These are phyloP conservation scores for Dendrocincla fuliginosa DNA, from an alignment of 2,797 vertebrate genomes.

Conservation along the genomic window DNA sequence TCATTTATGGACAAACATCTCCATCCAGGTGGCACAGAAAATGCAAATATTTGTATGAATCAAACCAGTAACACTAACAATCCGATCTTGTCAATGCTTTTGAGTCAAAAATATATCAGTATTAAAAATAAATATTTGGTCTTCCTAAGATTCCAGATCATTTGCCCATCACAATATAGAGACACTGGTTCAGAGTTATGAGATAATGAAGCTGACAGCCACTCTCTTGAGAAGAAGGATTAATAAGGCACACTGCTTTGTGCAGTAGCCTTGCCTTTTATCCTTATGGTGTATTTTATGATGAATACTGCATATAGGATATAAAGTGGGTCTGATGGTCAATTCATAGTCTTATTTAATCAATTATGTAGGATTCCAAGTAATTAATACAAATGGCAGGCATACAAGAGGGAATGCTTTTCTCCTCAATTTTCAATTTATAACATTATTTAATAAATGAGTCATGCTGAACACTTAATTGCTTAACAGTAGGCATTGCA, in stretches of 20 bases:
- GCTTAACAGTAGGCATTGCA: not conserved
- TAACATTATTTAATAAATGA: not conserved
- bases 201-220: not conserved
- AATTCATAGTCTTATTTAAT: not conserved
- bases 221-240: not conserved
- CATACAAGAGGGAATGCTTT: not conserved
- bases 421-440: not conserved
- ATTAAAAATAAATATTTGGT: not conserved
- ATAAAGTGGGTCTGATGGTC: not conserved
- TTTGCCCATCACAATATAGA: not conserved
- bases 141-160: not conserved
- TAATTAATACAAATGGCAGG: not conserved
- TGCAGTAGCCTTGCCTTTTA: not conserved
- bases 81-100: not conserved
- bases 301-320: not conserved
- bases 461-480: not conserved
- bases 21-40: not conserved
- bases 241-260: not conserved
- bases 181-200: not conserved
- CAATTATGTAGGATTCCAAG: not conserved
- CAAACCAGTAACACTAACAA: not conserved
- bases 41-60: not conserved
- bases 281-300: not conserved
- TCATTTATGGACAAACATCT: not conserved
- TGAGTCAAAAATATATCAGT: not conserved